phyloP scores from a whole-genome alignment of 2,888 invertebrate genomes.

The Poecilobothrus nobilitatus region DNA sequence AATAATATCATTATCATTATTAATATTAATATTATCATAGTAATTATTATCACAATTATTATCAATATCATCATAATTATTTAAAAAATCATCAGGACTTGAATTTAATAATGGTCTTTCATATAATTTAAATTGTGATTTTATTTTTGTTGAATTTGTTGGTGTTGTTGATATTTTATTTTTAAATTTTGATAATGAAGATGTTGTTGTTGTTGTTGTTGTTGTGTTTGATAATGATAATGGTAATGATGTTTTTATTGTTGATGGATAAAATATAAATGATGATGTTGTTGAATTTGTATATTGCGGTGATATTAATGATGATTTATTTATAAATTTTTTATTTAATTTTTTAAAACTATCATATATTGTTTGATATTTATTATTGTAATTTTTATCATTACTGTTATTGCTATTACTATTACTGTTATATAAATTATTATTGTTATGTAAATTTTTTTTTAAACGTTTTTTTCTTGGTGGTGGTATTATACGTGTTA shows the following conservation, averaged over 20 bases:
- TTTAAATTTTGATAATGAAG: neutral
- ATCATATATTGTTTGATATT: constrained; percentile 7
- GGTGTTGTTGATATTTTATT: neutral
- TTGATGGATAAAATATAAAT: constrained; percentile 10
- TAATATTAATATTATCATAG: too few species aligned
- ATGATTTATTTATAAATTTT: neutral
- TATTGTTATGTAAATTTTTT: constrained; percentile 24
- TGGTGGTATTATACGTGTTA: constrained; percentile 33
- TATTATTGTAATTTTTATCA: neutral
- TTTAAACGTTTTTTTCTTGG: constrained; percentile 39
- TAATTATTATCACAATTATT: too few species aligned
- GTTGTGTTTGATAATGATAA: neutral
- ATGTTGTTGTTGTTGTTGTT: neutral
- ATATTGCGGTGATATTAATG: constrained; percentile 7
- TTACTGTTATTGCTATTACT: constrained; percentile 20
- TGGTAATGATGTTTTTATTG: neutral
- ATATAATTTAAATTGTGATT: neutral
- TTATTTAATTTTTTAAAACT: neutral
- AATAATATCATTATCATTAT: neutral
- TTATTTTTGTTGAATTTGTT: neutral
- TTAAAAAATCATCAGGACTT: neutral
- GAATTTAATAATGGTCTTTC: neutral
- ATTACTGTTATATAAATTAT: constrained; percentile 13
- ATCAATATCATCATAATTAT: neutral
- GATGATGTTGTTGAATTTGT: constrained; percentile 9